A percentile compares a stretch with the other conserved stretches of the same genome.
Conservation (phyloP, 2,797 vertebrate species). For the Hybognathus amarus region DNA sequence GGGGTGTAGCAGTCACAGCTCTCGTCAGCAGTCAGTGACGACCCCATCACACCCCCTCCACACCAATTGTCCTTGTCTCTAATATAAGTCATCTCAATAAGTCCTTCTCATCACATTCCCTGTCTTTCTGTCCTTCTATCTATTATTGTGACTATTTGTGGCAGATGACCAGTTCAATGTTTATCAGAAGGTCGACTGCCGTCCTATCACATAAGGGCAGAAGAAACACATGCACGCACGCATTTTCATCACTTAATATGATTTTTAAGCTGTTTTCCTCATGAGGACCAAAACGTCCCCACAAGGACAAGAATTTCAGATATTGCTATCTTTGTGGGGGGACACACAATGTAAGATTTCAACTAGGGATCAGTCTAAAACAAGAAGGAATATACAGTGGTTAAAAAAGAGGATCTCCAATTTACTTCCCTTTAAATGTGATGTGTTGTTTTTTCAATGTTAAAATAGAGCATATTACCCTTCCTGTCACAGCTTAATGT, state of each 20-base stretch:
- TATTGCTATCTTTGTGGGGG: too few relatives aligned
- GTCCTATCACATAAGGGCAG: constrained; percentile 19
- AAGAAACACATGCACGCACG: background rate
- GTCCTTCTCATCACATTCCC: constrained; percentile 3
- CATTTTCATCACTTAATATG: background rate
- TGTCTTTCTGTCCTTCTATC: constrained; percentile 16
- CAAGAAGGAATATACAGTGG: background rate
- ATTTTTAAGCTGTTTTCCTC: background rate
- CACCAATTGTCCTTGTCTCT: constrained; percentile 4
- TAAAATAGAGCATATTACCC: background rate
- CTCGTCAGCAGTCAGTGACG: constrained; percentile 36
- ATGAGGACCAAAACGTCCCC: background rate
- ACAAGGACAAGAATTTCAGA: too few relatives aligned
- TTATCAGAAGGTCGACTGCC: constrained; percentile 42
- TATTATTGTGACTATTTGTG: constrained; percentile 42
- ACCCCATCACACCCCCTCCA: background rate
- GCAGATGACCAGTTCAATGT: constrained; percentile 35
- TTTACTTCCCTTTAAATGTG: background rate
- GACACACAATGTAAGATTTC: background rate
- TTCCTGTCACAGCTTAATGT: background rate
- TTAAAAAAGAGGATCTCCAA: background rate
- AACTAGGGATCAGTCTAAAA: background rate
- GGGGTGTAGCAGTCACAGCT: constrained; percentile 43
- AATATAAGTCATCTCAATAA: too few relatives aligned
- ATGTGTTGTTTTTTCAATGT: background rate